Percentiles rank a stretch among this genome's conserved stretches.
phyloP scores from a whole-genome alignment of 2,888 invertebrate genomes.

The Hipparchia semele region DNA sequence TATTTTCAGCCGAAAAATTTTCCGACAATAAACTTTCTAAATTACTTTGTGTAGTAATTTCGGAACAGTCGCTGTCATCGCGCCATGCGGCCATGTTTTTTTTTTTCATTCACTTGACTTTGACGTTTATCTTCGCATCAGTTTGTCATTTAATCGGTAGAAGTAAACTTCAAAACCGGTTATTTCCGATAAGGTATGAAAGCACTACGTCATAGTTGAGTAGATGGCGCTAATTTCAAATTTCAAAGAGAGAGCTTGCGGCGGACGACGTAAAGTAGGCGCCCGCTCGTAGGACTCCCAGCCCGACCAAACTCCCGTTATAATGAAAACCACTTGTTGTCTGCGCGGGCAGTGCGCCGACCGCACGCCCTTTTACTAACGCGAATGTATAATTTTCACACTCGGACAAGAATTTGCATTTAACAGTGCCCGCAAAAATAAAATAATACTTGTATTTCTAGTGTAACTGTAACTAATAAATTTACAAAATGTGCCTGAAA shows the following conservation, averaged over 20 bases:
- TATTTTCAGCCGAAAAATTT: slow-evolving; percentile 37
- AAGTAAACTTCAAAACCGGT: slow-evolving; percentile 43
- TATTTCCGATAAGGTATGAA: slow-evolving; percentile 21
- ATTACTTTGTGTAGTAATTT: slow-evolving; percentile 50
- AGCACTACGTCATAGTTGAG: slow-evolving; percentile 32
- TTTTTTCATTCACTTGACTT: slow-evolving; percentile 27
- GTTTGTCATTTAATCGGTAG: slow-evolving; percentile 43
- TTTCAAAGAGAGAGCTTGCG: slow-evolving; percentile 51
- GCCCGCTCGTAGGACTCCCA: slow-evolving; percentile 66
- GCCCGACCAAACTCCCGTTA: slow-evolving; percentile 76
- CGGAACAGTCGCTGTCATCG: slow-evolving; percentile 56
- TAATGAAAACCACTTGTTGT: slow-evolving; percentile 77
- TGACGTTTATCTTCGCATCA: slow-evolving; percentile 14
- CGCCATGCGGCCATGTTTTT: slow-evolving; percentile 75
- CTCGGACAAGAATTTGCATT: slow-evolving; percentile 69
- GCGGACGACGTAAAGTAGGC: slow-evolving; percentile 50
- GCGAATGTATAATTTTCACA: slow-evolving; percentile 78
- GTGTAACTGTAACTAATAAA: slow-evolving; percentile 49
- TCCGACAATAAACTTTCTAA: slow-evolving; percentile 41
- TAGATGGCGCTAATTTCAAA: slow-evolving; percentile 66
- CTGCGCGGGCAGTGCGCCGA: slow-evolving; percentile 79
- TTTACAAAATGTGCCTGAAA: slow-evolving; percentile 67
- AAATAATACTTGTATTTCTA: slow-evolving; percentile 50
- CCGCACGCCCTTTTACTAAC: slow-evolving; percentile 76
- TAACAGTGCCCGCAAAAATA: slow-evolving; percentile 56